These are phyloP conservation scores for Andricus curvator DNA, from an alignment of 2,888 invertebrate species.

Conservation along the genomic window DNA sequence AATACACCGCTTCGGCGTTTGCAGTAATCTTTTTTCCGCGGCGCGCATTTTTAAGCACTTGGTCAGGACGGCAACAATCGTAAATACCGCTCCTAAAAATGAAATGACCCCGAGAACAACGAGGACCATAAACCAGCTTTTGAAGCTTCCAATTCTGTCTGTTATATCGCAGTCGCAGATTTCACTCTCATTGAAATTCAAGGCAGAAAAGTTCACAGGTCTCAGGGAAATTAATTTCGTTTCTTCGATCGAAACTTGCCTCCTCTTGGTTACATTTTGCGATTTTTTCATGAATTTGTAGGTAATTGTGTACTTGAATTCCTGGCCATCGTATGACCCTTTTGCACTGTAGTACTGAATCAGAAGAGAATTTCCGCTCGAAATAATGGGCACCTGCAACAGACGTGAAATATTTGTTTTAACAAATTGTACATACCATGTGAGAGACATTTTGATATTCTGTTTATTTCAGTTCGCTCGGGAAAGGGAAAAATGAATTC, in stretches of 20 bases:
- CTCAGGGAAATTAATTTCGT: conserved; percentile 67
- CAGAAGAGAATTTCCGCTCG: conserved; percentile 65
- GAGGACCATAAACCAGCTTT: conserved; percentile 72
- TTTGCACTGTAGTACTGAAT: conserved; percentile 70
- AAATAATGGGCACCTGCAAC: conserved; percentile 66
- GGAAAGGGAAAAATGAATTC: background rate
- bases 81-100: conserved; percentile 68
- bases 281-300: conserved; percentile 66
- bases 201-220: conserved; percentile 68
- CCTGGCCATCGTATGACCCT: conserved; percentile 70
- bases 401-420: conserved; percentile 4
- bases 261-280: conserved; percentile 59
- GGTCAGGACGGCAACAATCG: conserved; percentile 65
- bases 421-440: conserved; percentile 6
- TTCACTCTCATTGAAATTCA: conserved; percentile 68
- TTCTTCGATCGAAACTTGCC: conserved; percentile 58
- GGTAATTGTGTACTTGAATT: conserved; percentile 70
- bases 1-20: conserved; percentile 65
- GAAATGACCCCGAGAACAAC: conserved; percentile 70
- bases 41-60: conserved; percentile 68
- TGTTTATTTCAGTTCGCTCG: background rate
- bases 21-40: conserved; percentile 68
- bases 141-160: conserved; percentile 69
- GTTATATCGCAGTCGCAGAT: conserved; percentile 70
- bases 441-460: background rate